Evolutionary conservation across 2,888 invertebrate genomes (phyloP).

Genomic region (Zygogramma bicolorata): DNA sequence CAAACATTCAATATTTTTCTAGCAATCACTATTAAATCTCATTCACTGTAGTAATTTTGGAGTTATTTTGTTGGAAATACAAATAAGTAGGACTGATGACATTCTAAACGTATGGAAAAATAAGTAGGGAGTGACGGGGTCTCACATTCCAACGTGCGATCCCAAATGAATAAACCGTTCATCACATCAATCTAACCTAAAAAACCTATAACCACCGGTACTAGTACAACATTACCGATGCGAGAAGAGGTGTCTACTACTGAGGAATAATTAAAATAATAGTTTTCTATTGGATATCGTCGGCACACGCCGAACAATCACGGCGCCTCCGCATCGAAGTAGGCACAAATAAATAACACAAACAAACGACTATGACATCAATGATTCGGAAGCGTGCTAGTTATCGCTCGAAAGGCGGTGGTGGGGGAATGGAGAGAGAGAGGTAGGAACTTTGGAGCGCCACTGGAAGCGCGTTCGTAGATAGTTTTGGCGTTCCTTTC

Average conservation of each 20-base stretch:
- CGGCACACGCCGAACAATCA: conserved; percentile 8
- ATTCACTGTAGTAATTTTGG: too few species aligned
- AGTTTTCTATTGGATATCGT: not conserved
- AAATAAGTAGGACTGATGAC: too few species aligned
- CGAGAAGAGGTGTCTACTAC: not conserved
- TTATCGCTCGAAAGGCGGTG: not conserved
- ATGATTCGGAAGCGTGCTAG: conserved; percentile 17
- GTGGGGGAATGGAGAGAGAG: conserved; percentile 20
- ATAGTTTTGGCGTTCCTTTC: conserved; percentile 19
- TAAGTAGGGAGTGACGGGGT: too few species aligned
- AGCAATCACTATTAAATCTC: too few species aligned
- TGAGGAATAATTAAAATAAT: not conserved
- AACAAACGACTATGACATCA: not conserved
- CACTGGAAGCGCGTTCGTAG: not conserved
- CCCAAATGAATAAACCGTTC: too few species aligned
- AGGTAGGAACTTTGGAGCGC: conserved; percentile 1
- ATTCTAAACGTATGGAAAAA: too few species aligned
- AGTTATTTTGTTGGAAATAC: too few species aligned
- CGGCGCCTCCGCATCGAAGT: not conserved
- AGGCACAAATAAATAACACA: not conserved
- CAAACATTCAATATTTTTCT: too few species aligned
- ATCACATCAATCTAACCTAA: too few species aligned
- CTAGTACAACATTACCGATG: too few species aligned
- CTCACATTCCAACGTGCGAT: too few species aligned
- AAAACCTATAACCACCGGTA: not conserved